Conservation (phyloP, 2,113 vertebrate species). For the Ctenomys sociabilis region DNA sequence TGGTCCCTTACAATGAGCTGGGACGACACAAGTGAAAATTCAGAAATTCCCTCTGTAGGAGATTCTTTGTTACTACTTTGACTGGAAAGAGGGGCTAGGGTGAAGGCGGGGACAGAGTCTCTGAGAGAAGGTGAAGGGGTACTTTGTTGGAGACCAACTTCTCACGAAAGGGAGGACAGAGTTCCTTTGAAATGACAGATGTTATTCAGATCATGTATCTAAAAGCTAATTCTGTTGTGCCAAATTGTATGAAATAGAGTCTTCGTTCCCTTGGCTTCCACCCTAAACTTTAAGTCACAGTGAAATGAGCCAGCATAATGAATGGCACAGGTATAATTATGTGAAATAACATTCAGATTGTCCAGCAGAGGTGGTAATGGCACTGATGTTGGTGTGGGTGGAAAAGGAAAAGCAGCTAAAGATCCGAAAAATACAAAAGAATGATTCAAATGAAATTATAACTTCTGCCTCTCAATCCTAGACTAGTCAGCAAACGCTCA, state of each 20-base stretch:
- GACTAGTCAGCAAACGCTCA: conserved; percentile 71
- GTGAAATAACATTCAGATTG: not conserved
- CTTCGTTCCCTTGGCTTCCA: conserved; percentile 17
- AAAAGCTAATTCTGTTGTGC: conserved; percentile 36
- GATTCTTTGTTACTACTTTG: not conserved
- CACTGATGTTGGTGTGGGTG: not conserved
- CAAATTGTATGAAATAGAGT: conserved; percentile 62
- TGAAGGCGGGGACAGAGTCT: not conserved
- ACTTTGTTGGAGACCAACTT: not conserved
- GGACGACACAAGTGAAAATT: not conserved
- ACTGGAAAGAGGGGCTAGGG: not conserved
- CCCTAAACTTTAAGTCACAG: conserved; percentile 32
- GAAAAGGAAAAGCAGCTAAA: conserved; percentile 49
- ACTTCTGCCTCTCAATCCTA: conserved; percentile 69
- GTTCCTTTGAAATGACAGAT: not conserved
- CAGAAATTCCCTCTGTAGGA: not conserved
- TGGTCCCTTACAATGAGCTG: conserved; percentile 48
- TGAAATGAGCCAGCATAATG: conserved; percentile 73
- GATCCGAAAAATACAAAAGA: conserved; percentile 76
- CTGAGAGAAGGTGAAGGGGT: not conserved
- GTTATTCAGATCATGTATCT: not conserved
- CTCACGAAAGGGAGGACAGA: not conserved
- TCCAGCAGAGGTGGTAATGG: not conserved
- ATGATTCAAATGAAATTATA: conserved; percentile 76
- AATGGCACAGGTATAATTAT: conserved; percentile 44